These are phyloP conservation scores for Chiloscyllium plagiosum DNA, from an alignment of 2,113 vertebrate species.

Conservation along the genomic window DNA sequence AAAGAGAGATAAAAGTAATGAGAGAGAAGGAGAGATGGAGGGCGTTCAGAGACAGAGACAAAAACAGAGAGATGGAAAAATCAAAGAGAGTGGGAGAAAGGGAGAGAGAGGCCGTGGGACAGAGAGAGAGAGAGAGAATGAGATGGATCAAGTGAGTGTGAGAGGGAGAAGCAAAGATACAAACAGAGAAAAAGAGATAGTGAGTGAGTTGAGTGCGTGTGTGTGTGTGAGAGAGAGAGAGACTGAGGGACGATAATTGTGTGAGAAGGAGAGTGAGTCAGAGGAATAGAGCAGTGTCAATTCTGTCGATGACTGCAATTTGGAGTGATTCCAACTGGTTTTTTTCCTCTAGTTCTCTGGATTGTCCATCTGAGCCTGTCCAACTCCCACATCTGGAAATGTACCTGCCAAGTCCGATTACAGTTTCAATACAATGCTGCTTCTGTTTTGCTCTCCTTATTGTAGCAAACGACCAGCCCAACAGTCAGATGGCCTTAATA, in stretches of 20 bases:
- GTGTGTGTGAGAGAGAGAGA: neutral
- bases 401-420: neutral
- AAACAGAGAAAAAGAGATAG: neutral
- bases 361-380: neutral
- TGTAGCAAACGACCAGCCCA: neutral
- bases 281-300: neutral
- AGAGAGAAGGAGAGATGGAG: too few relatives aligned
- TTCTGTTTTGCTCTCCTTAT: neutral
- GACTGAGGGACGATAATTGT: neutral
- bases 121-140: neutral
- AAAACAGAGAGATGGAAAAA: neutral
- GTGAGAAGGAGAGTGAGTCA: neutral
- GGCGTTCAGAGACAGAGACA: neutral
- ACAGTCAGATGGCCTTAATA: neutral
- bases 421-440: neutral
- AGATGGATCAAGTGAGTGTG: neutral
- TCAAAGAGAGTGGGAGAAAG: neutral
- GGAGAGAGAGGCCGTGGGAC: neutral
- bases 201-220: neutral
- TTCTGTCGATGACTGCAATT: neutral
- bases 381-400: constrained; percentile 15
- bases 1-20: neutral
- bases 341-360: neutral
- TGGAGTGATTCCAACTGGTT: neutral
- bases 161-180: neutral